Evolutionary conservation across 2,888 invertebrate genomes (phyloP).

Genomic region (Agonopterix heracliana): DNA sequence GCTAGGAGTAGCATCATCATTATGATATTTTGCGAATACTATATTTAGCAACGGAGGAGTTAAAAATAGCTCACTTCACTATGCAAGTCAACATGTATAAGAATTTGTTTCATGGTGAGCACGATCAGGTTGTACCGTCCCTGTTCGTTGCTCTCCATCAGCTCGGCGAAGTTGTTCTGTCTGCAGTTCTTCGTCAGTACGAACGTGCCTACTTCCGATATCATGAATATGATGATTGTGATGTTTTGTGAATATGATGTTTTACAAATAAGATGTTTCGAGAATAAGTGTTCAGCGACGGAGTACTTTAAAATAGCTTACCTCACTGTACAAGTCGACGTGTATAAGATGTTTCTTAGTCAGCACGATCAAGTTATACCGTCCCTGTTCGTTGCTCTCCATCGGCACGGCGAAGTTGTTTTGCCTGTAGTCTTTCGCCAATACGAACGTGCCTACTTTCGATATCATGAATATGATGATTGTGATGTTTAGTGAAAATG

Average conservation of each 20-base stretch:
- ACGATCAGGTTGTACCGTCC: constrained; percentile 79
- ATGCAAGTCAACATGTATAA: constrained; percentile 81
- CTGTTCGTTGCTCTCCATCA: constrained; percentile 77
- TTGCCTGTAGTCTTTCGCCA: constrained; percentile 89
- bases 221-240: constrained; percentile 79
- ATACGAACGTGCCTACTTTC: constrained; percentile 86
- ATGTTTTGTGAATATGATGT: too few species aligned
- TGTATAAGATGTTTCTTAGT: constrained; percentile 78
- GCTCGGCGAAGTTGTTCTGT: constrained; percentile 86
- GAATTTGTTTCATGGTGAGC: constrained; percentile 74
- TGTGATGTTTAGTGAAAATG: too few species aligned
- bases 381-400: constrained; percentile 67
- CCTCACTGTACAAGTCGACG: constrained; percentile 82
- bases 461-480: constrained; percentile 56
- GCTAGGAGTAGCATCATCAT: too few species aligned
- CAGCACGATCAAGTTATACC: constrained; percentile 80
- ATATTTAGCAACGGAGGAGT: too few species aligned
- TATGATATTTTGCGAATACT: too few species aligned
- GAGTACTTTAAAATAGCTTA: constrained; percentile 30
- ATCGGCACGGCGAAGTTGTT: constrained; percentile 88
- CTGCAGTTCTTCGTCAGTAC: constrained; percentile 89
- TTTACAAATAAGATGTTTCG: too few species aligned
- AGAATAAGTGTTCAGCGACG: too few species aligned
- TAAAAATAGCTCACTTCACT: constrained; percentile 80
- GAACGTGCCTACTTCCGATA: constrained; percentile 86